Evolutionary conservation across 2,888 invertebrate genomes (phyloP).

Genomic region (Empis livida): DNA sequence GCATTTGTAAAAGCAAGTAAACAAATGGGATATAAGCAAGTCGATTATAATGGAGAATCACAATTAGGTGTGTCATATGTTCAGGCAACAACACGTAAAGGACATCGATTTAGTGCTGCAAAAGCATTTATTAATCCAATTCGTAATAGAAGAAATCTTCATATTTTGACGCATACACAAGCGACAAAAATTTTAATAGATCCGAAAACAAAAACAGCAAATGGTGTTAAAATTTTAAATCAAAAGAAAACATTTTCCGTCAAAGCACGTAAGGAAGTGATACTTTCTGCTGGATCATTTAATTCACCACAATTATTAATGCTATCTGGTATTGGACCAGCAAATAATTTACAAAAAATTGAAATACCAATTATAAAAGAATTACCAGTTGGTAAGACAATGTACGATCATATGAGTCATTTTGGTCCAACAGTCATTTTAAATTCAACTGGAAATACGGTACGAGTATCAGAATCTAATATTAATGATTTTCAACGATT

Average conservation of each 20-base stretch:
- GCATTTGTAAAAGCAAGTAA: slow-evolving; percentile 49
- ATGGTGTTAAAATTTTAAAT: slow-evolving; percentile 53
- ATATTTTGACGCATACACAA: slow-evolving; percentile 48
- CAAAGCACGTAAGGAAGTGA: slow-evolving; percentile 61
- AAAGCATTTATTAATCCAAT: slow-evolving; percentile 50
- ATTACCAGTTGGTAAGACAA: slow-evolving; percentile 51
- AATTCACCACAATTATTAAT: slow-evolving; percentile 82
- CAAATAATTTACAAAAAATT: slow-evolving; percentile 39
- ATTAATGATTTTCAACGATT: slow-evolving; percentile 16
- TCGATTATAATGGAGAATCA: slow-evolving; percentile 54
- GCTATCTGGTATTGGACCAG: slow-evolving; percentile 61
- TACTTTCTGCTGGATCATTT: slow-evolving; percentile 74
- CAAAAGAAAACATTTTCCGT: slow-evolving; percentile 39
- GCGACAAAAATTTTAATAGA: slow-evolving; percentile 56
- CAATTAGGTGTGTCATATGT: slow-evolving; percentile 53
- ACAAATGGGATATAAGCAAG: slow-evolving; percentile 49
- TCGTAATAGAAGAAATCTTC: slow-evolving; percentile 43
- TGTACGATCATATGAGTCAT: slow-evolving; percentile 43
- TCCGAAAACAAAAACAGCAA: slow-evolving; percentile 44
- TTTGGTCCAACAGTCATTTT: slow-evolving; percentile 32
- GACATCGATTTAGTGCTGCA: slow-evolving; percentile 52
- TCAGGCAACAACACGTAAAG: slow-evolving; percentile 46
- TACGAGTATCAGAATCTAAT: slow-evolving; percentile 14
- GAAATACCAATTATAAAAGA: slow-evolving; percentile 47
- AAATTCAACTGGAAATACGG: slow-evolving; percentile 25